Conservation (phyloP, 2,113 vertebrate genomes). For the Laticauda laticaudata region DNA sequence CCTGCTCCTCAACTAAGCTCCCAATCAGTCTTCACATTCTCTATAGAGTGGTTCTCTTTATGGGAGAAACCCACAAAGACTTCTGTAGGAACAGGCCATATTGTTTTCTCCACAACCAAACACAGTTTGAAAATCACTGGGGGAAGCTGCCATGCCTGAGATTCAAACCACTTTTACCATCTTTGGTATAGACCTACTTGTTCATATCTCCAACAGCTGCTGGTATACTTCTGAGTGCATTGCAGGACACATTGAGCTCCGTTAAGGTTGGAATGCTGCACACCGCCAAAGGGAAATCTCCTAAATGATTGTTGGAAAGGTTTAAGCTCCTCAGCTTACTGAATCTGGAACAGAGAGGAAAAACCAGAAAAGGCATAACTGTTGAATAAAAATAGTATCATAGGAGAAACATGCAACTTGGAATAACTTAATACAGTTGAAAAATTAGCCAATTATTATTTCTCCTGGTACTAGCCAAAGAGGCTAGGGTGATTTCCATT, state of each 20-base stretch:
- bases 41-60: not conserved
- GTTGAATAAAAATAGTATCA: not conserved
- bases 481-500: not conserved
- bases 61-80: not conserved
- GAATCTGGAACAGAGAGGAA: constrained; percentile 76
- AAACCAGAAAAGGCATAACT: constrained; percentile 12
- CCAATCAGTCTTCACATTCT: not conserved
- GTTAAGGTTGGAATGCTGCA: constrained; percentile 87
- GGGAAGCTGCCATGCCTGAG: not conserved
- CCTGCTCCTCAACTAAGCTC: not conserved
- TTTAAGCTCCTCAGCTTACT: constrained; percentile 95
- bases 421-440: not conserved
- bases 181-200: constrained; percentile 75
- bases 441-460: not conserved
- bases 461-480: not conserved
- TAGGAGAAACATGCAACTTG: not conserved
- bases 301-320: constrained; percentile 93
- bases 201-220: constrained; percentile 83
- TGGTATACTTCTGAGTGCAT: constrained; percentile 82
- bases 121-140: not conserved
- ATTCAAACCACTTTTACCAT: not conserved
- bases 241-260: constrained; percentile 96
- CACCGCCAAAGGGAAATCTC: constrained; percentile 86
- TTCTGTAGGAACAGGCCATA: not conserved
- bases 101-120: not conserved